Percentiles rank a stretch among this genome's conserved stretches.
These are phyloP conservation scores for Stegastes partitus DNA, from an alignment of 2,113 vertebrate species.

Conservation along the genomic window DNA sequence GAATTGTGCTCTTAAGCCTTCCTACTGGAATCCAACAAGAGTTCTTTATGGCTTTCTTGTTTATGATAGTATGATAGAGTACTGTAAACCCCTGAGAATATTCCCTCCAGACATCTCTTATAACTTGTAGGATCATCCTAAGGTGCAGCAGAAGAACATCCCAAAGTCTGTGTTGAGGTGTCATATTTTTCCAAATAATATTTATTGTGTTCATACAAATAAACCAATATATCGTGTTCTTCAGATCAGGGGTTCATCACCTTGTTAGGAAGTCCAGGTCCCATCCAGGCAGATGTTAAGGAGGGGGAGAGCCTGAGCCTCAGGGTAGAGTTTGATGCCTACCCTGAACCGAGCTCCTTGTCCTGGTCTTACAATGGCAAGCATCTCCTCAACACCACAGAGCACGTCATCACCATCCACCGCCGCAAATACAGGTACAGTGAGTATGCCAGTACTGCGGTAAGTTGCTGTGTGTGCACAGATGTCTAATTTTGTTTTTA, in stretches of 20 bases:
- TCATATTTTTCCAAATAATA: neutral
- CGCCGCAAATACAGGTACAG: constrained; percentile 89
- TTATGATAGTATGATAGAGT: no score
- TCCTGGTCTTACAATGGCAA: constrained; percentile 90
- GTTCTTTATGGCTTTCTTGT: no score
- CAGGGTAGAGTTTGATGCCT: constrained; percentile 89
- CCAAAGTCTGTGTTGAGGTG: neutral
- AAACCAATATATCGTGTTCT: neutral
- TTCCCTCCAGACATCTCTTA: neutral
- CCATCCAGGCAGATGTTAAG: constrained; percentile 87
- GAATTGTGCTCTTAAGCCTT: no score
- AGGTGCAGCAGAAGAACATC: neutral
- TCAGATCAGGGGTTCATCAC: constrained; percentile 92
- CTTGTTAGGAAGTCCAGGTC: constrained; percentile 81
- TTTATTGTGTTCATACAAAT: no score
- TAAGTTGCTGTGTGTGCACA: neutral
- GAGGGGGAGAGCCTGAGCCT: constrained; percentile 93
- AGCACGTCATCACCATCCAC: constrained; percentile 89
- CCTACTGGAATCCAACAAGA: no score
- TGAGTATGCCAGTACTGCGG: neutral
- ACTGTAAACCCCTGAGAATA: neutral
- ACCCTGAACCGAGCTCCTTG: constrained; percentile 87
- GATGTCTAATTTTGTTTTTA: neutral
- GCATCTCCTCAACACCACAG: constrained; percentile 90
- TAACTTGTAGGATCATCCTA: neutral